These are phyloP conservation scores for Drosophila saltans DNA, from an alignment of 1,140 invertebrate species.

Conservation along the genomic window DNA sequence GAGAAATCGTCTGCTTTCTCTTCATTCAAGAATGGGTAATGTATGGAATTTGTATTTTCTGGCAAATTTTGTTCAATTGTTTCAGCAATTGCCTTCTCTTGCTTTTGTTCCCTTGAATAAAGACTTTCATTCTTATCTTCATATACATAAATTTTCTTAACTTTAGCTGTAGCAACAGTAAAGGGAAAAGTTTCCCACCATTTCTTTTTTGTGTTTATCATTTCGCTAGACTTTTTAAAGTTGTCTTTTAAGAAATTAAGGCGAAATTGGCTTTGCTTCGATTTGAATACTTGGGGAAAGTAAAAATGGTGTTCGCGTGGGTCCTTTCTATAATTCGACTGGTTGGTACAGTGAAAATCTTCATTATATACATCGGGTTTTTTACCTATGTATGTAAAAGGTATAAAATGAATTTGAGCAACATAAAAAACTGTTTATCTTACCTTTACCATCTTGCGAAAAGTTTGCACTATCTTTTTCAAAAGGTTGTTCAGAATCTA, in stretches of 20 bases:
- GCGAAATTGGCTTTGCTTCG: background rate
- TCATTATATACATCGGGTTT: too few relatives aligned
- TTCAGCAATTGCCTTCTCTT: background rate
- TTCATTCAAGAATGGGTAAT: conserved; percentile 3
- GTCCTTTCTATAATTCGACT: too few relatives aligned
- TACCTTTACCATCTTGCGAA: too few relatives aligned
- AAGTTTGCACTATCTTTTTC: too few relatives aligned
- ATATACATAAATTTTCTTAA: background rate
- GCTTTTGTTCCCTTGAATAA: background rate
- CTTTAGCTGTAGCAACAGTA: background rate
- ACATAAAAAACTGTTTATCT: too few relatives aligned
- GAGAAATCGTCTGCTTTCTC: background rate
- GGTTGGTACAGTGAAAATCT: too few relatives aligned
- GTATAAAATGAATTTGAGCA: too few relatives aligned
- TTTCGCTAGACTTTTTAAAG: background rate
- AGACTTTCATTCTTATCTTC: background rate
- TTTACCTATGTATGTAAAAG: too few relatives aligned
- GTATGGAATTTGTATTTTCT: background rate
- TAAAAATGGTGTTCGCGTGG: too few relatives aligned
- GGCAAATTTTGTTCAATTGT: background rate
- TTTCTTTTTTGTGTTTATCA: background rate
- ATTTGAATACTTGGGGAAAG: background rate
- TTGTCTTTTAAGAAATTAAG: background rate
- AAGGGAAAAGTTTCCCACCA: background rate
- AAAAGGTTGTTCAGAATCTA: too few relatives aligned